Conservation (phyloP, 1,140 invertebrate genomes). For the Kradibia gibbosae region DNA sequence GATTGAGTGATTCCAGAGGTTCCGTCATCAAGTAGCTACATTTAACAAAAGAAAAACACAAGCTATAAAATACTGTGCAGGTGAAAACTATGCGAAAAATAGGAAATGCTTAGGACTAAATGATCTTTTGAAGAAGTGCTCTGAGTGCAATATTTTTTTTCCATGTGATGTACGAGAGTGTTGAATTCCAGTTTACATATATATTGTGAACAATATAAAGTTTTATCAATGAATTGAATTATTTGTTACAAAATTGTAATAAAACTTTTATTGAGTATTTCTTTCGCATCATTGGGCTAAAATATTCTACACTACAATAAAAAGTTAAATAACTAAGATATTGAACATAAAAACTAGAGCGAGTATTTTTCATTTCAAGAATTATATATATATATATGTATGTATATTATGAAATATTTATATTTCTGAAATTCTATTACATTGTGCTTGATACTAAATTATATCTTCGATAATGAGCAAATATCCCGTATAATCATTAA, state of each 20-base stretch:
- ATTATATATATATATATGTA: no score
- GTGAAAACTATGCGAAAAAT: slow-evolving; percentile 56
- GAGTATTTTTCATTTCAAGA: no score
- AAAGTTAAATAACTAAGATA: no score
- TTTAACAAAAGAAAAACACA: slow-evolving; percentile 71
- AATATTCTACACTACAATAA: no score
- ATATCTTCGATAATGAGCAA: slow-evolving; percentile 33
- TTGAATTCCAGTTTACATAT: neutral
- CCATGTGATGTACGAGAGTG: neutral
- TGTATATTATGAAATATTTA: no score
- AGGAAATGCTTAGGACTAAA: slow-evolving; percentile 28
- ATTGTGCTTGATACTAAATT: slow-evolving; percentile 23
- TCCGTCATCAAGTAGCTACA: slow-evolving; percentile 70
- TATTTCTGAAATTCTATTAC: slow-evolving; percentile 16
- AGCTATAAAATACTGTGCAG: slow-evolving; percentile 73
- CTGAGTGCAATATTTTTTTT: slow-evolving; percentile 36
- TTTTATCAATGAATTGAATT: neutral
- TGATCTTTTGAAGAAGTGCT: slow-evolving; percentile 36
- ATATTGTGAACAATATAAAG: neutral
- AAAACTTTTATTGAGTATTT: neutral
- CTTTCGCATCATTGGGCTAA: neutral
- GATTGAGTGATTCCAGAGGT: slow-evolving; percentile 63
- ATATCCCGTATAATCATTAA: slow-evolving; percentile 22
- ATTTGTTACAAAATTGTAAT: no score
- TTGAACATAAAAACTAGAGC: no score